phyloP scores from a whole-genome alignment of 2,888 invertebrate species.

The Cosmia pyralina region DNA sequence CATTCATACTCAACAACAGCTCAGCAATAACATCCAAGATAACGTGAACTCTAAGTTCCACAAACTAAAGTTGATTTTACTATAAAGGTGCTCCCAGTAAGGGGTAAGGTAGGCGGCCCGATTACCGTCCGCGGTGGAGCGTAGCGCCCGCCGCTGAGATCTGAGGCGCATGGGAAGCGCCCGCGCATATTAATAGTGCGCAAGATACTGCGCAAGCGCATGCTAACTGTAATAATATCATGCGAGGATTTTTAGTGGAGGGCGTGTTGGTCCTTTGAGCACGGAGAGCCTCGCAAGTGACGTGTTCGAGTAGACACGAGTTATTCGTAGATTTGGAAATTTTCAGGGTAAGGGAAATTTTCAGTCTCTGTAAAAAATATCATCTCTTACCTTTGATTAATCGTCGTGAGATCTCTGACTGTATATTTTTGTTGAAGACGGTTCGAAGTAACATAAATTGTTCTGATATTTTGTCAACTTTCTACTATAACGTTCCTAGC shows the following conservation, averaged over 20 bases:
- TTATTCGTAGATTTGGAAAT: not conserved
- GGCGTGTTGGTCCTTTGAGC: constrained; percentile 38
- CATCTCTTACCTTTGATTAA: too few species aligned
- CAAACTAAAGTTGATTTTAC: constrained; percentile 42
- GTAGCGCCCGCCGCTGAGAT: constrained; percentile 89
- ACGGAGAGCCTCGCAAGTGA: not conserved
- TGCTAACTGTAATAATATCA: constrained; percentile 29
- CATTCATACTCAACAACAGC: constrained; percentile 20
- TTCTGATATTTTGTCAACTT: too few species aligned
- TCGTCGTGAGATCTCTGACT: too few species aligned
- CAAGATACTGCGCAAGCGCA: constrained; percentile 49
- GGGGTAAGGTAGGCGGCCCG: constrained; percentile 82
- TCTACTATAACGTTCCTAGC: too few species aligned
- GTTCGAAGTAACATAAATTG: too few species aligned
- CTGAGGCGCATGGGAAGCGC: constrained; percentile 76
- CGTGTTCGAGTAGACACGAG: not conserved
- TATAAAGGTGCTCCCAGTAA: constrained; percentile 27
- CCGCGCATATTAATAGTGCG: constrained; percentile 71
- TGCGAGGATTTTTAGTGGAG: constrained; percentile 25
- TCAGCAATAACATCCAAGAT: not conserved
- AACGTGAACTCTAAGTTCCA: constrained; percentile 38
- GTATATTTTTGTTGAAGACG: too few species aligned
- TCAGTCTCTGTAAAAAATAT: too few species aligned
- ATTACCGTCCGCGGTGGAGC: constrained; percentile 83
- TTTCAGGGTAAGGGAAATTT: too few species aligned